Evolutionary conservation across 2,888 invertebrate genomes (phyloP), one percentile per base, ranked within the genome.

Genomic region (Andrena minutula): DNA sequence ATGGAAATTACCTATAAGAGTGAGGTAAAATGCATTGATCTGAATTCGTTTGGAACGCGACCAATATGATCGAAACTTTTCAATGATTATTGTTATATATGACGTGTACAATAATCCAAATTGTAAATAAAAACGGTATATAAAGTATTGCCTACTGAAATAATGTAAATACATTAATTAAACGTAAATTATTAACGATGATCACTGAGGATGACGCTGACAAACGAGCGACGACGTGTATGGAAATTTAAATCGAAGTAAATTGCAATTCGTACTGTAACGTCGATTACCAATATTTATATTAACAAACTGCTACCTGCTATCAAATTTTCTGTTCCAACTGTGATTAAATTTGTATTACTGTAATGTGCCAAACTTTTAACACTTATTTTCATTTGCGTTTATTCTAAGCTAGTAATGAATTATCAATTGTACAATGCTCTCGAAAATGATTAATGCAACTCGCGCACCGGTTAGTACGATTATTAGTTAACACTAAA

Each of bases 321-420:
- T 41, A 16, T 16, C 10, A 60, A 51, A 5, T 53, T 63, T 41
- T 2, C 12, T 16, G 53, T n/a, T 58, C 58, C 16, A 32, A 35
- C 47, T 23, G 7, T 12, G 20, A 35, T 2, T 16, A 20, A 26
- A 28, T 16, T 10, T 70, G 60, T 32, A 41, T 41, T 58, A 16
- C 26, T 35, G 12, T 60, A 60, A 70, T 64, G 80, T 86, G 87
- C 87, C 85, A 86, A 85, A 80, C 10, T 69, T 41, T n/a, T 53
- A 66, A 47, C 41, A 30, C 10, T 60, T 66, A 58, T 32, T 8
- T 75, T 70, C 26, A 20, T 16, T 26, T 35, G 10, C 23, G 10
- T 26, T 49, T 51, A 49, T 23, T 20, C 28, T 72, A 72, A 53
- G 23, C n/a, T 68, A 66, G 10, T 0, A 23, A 41, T 35, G 51